Percentiles rank a stretch among this genome's conserved stretches.
Conservation (phyloP, 2,797 vertebrate species). For the Pangasius sanitwongsei region DNA sequence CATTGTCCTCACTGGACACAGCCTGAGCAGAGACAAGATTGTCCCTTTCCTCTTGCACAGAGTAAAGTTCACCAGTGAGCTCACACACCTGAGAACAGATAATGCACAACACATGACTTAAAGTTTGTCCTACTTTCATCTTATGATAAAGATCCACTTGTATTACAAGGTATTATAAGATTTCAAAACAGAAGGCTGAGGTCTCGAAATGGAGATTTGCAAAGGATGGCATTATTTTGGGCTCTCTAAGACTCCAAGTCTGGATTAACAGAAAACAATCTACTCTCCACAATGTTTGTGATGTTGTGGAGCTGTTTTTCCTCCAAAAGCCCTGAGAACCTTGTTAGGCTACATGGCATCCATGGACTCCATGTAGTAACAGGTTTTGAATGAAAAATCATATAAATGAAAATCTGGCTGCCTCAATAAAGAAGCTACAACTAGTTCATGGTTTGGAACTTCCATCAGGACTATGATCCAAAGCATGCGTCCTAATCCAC, state of each 20-base stretch:
- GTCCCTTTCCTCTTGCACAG: conserved; percentile 52
- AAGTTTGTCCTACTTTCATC: background rate
- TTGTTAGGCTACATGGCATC: background rate
- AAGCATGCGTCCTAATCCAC: background rate
- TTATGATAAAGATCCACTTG: no score
- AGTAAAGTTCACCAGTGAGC: conserved; percentile 61
- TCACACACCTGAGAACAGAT: conserved; percentile 57
- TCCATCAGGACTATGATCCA: background rate
- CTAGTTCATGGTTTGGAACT: background rate
- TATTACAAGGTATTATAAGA: background rate
- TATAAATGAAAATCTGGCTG: background rate
- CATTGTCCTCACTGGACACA: conserved; percentile 62
- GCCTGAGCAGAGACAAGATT: conserved; percentile 60
- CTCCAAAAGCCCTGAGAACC: background rate
- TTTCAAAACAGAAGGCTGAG: background rate
- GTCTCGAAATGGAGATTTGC: no score
- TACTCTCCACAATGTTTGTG: no score
- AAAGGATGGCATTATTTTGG: no score
- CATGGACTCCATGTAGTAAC: background rate
- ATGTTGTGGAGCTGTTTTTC: background rate
- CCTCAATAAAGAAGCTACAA: background rate
- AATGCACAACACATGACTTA: background rate
- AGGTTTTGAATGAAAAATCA: background rate
- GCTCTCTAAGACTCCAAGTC: no score
- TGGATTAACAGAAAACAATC: no score